Conservation (phyloP, 1,140 invertebrate species). For the Wasmannia auropunctata region DNA sequence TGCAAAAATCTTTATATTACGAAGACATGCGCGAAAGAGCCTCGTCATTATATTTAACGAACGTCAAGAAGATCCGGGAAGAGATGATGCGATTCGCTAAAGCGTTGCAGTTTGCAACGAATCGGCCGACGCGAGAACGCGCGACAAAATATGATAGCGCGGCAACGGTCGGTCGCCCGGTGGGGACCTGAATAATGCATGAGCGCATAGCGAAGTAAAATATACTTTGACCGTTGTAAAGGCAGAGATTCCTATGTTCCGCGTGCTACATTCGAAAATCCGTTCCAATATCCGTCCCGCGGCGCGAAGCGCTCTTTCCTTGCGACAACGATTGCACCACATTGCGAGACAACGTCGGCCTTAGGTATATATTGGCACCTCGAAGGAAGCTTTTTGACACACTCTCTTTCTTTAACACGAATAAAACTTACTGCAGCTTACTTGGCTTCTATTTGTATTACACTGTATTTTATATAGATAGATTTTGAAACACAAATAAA, state of each 20-base stretch:
- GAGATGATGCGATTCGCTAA: slow-evolving; percentile 45
- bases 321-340: slow-evolving; percentile 44
- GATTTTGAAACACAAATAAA: not conserved
- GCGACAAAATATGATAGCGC: slow-evolving; percentile 58
- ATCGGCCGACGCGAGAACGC: slow-evolving; percentile 23
- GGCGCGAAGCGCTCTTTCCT: slow-evolving; percentile 29
- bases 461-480: not conserved
- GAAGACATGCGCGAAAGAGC: slow-evolving; percentile 18
- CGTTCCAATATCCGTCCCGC: slow-evolving; percentile 66
- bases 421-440: not conserved
- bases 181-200: slow-evolving; percentile 48
- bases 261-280: slow-evolving; percentile 57
- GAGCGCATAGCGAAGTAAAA: slow-evolving; percentile 58
- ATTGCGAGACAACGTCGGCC: slow-evolving; percentile 32
- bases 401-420: not conserved
- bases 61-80: slow-evolving; percentile 22
- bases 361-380: slow-evolving; percentile 25
- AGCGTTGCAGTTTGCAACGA: slow-evolving; percentile 39
- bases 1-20: slow-evolving; percentile 20
- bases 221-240: slow-evolving; percentile 62
- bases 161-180: slow-evolving; percentile 37
- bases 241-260: slow-evolving; percentile 53
- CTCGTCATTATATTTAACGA: slow-evolving; percentile 56
- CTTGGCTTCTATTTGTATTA: not conserved
- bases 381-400: not conserved